These are phyloP conservation scores for Zaprionus gabonicus DNA, from an alignment of 1,140 invertebrate genomes.

Conservation along the genomic window DNA sequence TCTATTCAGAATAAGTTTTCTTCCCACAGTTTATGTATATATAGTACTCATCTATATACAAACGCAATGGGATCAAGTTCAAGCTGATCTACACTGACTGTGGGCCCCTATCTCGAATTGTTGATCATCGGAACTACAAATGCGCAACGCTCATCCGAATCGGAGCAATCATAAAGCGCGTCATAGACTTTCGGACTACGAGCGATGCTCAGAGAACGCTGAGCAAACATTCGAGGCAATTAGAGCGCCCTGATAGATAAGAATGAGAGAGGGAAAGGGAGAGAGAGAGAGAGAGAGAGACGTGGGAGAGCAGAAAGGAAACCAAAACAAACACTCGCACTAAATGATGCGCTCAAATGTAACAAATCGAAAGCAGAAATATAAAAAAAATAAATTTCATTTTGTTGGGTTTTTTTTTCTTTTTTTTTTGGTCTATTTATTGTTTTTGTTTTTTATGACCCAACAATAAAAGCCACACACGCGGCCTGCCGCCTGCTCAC, in stretches of 20 bases:
- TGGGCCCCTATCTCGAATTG: conserved; percentile 21
- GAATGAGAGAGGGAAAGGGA: not conserved
- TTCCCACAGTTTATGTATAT: no score
- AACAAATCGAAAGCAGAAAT: conserved; percentile 67
- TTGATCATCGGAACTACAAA: conserved; percentile 14
- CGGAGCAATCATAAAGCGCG: conserved; percentile 23
- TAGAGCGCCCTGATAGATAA: conserved; percentile 64
- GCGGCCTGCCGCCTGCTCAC: conserved; percentile 42
- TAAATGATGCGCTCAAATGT: conserved; percentile 62
- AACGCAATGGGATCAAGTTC: conserved; percentile 34
- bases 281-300: not conserved
- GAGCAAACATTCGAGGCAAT: conserved; percentile 61
- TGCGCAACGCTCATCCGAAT: conserved; percentile 32
- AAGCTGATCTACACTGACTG: not conserved
- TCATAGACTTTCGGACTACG: conserved; percentile 13
- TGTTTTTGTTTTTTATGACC: conserved; percentile 57
- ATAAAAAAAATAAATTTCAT: conserved; percentile 42
- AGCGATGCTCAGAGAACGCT: conserved; percentile 10
- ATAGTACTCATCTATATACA: no score
- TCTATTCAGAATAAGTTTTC: no score
- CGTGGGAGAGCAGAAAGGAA: conserved; percentile 4
- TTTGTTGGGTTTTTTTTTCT: conserved; percentile 34
- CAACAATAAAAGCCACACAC: conserved; percentile 78
- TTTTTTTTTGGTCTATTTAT: conserved; percentile 30
- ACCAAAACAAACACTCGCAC: conserved; percentile 9